Base-by-base conservation (phyloP, 2,113 vertebrate genomes). In the Phalacrocorax brasilianus region DNA sequence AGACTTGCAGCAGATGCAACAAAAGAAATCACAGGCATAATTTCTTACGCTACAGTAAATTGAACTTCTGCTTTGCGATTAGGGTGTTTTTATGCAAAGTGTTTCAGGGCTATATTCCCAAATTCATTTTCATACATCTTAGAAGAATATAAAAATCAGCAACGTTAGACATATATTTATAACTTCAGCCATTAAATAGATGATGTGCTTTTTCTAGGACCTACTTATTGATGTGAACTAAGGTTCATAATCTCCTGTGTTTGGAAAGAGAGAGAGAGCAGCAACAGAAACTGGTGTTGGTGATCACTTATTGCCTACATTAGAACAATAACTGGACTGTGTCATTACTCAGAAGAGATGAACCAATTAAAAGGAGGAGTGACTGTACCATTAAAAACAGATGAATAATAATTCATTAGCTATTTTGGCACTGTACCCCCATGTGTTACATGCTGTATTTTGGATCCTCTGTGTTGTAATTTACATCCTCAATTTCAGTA, bases 371-470 rank as follows among this genome's bases (percentile, higher is more conserved):
- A 89, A 95, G 66, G 4, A 88, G 68, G 61, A 87, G 73, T 77
- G 83, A 93, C 49, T 89, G 61, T 78, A 81, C 73, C 76, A 72
- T 93, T 95, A 87, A 93, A 91, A 87, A 19, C 70, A 90, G 65
- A 94, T 75, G 35, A 94, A 87, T 71, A 89, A 45, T 30, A 82
- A 89, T 80, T 91, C 79, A 68, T 84, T 74, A 92, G 19, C 28
- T 89, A 8, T 92, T 89, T 91, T 96, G 88, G 93, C 92, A 92
- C 80, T 27, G 35, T 56, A 91, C 2, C 20, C 19, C 35, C 23
- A 19, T 13, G 35, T 6, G 27, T 22, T 92, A 30, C 96, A 72
- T 89, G 94, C 70, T 78, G 23, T 85, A 72, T 94, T 93, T 96
- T 94, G 87, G 38, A 85, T 72, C 40, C 70, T 67, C 61, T 88